Conservation (phyloP, 2,888 invertebrate genomes). For the Agrypnus murinus region DNA sequence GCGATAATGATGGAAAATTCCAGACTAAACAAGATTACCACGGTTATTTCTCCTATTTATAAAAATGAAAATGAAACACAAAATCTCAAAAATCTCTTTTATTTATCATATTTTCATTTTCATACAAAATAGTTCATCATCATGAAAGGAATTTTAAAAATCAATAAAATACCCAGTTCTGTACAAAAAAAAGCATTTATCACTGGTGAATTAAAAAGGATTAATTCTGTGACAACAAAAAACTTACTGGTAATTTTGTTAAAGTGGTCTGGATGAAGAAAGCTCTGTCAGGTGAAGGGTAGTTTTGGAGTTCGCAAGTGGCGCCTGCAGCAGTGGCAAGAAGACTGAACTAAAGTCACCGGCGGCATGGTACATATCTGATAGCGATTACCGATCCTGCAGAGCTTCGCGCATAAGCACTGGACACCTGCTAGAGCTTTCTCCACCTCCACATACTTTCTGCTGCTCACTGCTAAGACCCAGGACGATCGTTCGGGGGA, state of each 20-base stretch:
- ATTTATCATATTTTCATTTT: too few species aligned
- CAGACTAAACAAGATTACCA: too few species aligned
- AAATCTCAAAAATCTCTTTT: too few species aligned
- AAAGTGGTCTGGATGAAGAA: slow-evolving; percentile 29
- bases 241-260: slow-evolving; percentile 35
- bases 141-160: too few species aligned
- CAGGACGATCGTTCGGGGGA: slow-evolving; percentile 32
- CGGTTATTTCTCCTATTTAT: too few species aligned
- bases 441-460: slow-evolving; percentile 51
- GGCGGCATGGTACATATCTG: slow-evolving; percentile 68
- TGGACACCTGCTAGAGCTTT: slow-evolving; percentile 64
- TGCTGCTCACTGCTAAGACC: slow-evolving; percentile 36
- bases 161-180: too few species aligned
- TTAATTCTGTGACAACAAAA: too few species aligned
- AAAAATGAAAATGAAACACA: too few species aligned
- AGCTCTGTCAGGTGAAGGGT: slow-evolving; percentile 40
- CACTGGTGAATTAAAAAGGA: too few species aligned
- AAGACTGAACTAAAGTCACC: slow-evolving; percentile 64
- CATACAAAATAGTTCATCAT: too few species aligned
- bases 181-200: too few species aligned
- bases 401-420: slow-evolving; percentile 69
- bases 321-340: slow-evolving; percentile 50
- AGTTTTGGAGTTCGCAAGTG: slow-evolving; percentile 37
- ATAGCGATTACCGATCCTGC: slow-evolving; percentile 68
- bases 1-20: too few species aligned